Evolutionary conservation across 1,140 invertebrate genomes (phyloP), one percentile per base, ranked within the genome.

Genomic region (Pseudobourletiella spinata): DNA sequence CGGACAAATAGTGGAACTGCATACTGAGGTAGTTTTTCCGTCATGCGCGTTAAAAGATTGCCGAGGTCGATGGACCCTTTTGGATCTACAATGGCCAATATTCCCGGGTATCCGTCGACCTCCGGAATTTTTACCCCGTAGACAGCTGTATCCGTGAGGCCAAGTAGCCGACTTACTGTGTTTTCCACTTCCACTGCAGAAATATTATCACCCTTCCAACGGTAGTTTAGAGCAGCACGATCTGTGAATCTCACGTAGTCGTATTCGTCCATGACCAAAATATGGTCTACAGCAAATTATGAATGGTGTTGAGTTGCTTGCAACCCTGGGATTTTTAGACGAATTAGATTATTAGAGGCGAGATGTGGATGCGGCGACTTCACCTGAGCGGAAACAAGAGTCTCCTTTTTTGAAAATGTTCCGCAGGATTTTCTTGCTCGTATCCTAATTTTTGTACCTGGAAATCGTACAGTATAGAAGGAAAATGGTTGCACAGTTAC

Each of bases 131-230:
- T 80, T 1, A 90, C 86, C 6, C 88, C 88, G 75, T 93, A 98
- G 0, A 88, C 86, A 2, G 95, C 86, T 52, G 86, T 89, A 75
- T 98, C 95, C 71, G 73, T 86, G 83, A 66, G 95, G 88, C 58
- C 84, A 81, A 8, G 87, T 77, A 91, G 74, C 73, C 89, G 89
- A 64, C n/a, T n/a, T n/a, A n/a, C n/a, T n/a, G n/a, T n/a, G n/a
- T n/a, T n/a, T n/a, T n/a, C n/a, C n/a, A n/a, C 88, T 80, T 99
- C 96, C 3, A 88, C 89, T 1, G 96, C 98, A 6, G 92, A 96
- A 1, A 99, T 95, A 76, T 99, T 99, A 79, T 99, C 97, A n/a
- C 96, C 95, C 75, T 92, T 91, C 88, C 87, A 92, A 46, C 95
- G 82, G 74, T 79, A 85, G 67, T 67, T 84, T 70, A 85, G 83